phyloP scores from a whole-genome alignment of 2,113 vertebrate species.

The Eulemur rufifrons region DNA sequence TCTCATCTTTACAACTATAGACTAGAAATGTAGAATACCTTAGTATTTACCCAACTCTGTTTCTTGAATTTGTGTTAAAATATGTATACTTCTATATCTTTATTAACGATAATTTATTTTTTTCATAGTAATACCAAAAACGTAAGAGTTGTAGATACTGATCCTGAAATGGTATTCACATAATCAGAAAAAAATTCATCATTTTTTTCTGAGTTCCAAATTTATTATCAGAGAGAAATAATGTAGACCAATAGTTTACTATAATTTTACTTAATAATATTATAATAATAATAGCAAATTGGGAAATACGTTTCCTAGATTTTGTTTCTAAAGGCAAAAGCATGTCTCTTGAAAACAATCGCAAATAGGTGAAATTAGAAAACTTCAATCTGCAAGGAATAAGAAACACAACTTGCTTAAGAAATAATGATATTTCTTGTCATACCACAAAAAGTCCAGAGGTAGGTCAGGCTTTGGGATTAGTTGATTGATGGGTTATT shows the following conservation, averaged over 20 bases:
- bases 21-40: background rate
- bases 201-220: background rate
- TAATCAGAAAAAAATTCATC: background rate
- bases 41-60: background rate
- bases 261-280: background rate
- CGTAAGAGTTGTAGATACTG: background rate
- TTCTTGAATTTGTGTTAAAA: constrained; percentile 40
- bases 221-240: constrained; percentile 10
- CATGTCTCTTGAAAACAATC: background rate
- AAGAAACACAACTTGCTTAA: constrained; percentile 26
- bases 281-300: background rate
- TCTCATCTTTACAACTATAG: background rate
- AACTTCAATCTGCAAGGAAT: background rate
- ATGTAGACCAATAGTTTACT: background rate
- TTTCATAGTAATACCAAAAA: background rate
- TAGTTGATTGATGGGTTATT: background rate
- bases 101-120: background rate
- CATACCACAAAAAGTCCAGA: constrained; percentile 4
- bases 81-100: background rate
- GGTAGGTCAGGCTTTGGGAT: background rate
- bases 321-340: background rate
- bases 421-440: background rate
- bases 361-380: constrained; percentile 2
- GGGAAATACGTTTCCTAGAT: background rate
- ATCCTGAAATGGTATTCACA: background rate